Evolutionary conservation across 2,888 invertebrate genomes (phyloP), one percentile per base, ranked within the genome.

Genomic region (Loripinus fragilis): DNA sequence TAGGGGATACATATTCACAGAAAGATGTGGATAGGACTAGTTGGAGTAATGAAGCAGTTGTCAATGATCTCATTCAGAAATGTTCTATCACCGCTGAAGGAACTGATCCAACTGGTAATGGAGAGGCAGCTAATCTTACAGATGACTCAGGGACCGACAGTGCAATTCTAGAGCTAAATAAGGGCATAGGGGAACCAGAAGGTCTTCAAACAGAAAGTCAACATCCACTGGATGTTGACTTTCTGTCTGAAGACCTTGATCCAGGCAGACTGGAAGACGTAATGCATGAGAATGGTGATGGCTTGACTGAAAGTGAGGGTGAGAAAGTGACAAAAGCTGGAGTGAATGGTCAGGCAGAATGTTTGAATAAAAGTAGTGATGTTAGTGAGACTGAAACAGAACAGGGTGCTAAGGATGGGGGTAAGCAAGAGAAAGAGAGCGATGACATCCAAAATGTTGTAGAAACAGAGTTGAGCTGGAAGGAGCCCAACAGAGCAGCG

Each of bases 391-490:
- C 41, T 48, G 41, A 42, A 23, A 23, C 28, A n/a, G 65, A 74
- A 17, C 30, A 48, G 67, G 73, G 60, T 20, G 64, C 64, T 66
- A 48, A 73, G 20, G 66, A 66, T 64, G 78, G 67, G 25, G 69
- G 45, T 20, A 65, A 67, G 45, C n/a, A 28, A n/a, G 76, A 84
- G 30, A 76, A 76, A 64, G 72, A 77, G 12, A 74, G 66, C 12
- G 71, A 76, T 2, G 71, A 72, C 35, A 48, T 2, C 73, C 81
- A 77, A 79, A 83, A 28, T 73, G 68, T 74, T 17, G 80, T 82
- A 17, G 88, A 91, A 45, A 89, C 90, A 35, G 79, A 87, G 68
- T 77, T 90, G 35, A 89, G 87, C 67, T 89, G 89, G 89, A 80
- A 87, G 52, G 89, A 89, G 17, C 50, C 55, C 20, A 67, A 80